Conservation (phyloP, 2,797 vertebrate genomes). For the Streptopelia turtur region DNA sequence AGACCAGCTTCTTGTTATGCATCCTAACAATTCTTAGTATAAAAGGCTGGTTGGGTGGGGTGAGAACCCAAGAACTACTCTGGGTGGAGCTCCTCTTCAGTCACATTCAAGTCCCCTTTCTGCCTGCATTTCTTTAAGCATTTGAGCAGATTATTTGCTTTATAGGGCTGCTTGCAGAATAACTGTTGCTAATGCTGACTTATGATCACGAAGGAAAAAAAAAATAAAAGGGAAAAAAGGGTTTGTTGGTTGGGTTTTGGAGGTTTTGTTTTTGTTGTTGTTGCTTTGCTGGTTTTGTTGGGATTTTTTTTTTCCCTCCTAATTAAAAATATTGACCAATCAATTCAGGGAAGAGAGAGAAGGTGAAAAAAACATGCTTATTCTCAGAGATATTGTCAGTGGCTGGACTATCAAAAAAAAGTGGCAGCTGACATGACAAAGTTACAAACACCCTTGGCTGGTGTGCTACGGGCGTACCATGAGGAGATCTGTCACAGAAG, state of each 20-base stretch:
- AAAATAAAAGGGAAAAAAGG: not conserved
- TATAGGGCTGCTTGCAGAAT: not conserved
- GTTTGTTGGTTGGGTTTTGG: not conserved
- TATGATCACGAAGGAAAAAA: not conserved
- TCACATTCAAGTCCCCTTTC: rapidly evolving
- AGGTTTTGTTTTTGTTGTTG: too few species aligned
- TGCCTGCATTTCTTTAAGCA: not conserved
- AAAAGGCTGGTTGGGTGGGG: not conserved
- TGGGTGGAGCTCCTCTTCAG: not conserved
- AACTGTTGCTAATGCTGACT: not conserved
- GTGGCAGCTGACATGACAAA: not conserved
- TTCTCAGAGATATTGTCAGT: not conserved
- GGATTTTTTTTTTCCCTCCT: rapidly evolving
- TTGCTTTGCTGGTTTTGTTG: too few species aligned
- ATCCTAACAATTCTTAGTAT: not conserved
- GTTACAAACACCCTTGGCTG: not conserved
- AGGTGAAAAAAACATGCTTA: not conserved
- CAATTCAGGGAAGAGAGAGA: not conserved
- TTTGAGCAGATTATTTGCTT: not conserved
- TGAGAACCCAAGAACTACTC: not conserved
- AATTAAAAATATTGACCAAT: not conserved
- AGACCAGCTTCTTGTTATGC: not conserved
- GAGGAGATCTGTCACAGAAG: not conserved
- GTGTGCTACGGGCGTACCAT: not conserved
- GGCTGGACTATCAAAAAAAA: not conserved